phyloP scores from a whole-genome alignment of 2,113 vertebrate species.

The Columbina picui region DNA sequence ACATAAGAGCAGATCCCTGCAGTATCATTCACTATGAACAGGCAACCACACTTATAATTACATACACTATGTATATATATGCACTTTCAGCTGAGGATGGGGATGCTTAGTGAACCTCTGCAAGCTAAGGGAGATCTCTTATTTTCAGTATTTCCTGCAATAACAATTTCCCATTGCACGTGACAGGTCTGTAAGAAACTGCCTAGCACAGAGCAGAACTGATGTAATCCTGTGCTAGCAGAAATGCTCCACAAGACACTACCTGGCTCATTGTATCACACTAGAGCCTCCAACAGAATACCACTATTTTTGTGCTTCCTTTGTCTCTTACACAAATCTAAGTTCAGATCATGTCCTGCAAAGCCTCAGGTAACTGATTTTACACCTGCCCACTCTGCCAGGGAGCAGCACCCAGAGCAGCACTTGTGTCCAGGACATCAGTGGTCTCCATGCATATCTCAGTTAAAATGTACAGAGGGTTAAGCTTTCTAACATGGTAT shows the following conservation, averaged over 20 bases:
- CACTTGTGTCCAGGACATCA: background rate
- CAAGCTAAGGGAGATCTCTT: background rate
- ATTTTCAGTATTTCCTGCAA: background rate
- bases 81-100: background rate
- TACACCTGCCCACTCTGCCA: background rate
- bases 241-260: background rate
- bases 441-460: background rate
- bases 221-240: background rate
- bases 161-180: background rate
- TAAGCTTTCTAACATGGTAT: background rate
- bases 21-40: background rate
- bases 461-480: background rate
- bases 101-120: background rate
- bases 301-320: background rate
- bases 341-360: background rate
- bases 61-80: background rate
- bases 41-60: background rate
- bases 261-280: background rate
- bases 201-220: background rate
- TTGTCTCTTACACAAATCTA: background rate
- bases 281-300: background rate
- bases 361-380: background rate
- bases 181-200: background rate
- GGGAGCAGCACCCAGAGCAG: background rate
- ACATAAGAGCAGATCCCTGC: accelerated